Percentiles rank a stretch among this genome's conserved stretches.
phyloP scores from a whole-genome alignment of 2,797 vertebrate species.

The Hydrocynus forskahlii region DNA sequence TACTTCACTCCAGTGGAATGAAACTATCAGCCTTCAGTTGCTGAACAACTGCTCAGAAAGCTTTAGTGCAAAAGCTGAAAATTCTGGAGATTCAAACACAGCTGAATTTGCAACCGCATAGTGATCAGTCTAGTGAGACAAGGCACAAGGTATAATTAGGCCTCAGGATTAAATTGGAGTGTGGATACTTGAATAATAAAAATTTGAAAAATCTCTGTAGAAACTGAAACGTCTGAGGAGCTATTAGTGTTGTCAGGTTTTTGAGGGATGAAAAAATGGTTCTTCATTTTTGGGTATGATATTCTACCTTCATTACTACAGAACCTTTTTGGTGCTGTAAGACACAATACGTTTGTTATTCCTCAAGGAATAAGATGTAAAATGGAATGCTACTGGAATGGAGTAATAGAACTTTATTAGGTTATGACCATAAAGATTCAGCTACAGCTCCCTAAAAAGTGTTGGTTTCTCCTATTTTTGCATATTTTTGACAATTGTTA shows the following conservation, averaged over 20 bases:
- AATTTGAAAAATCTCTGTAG: not conserved
- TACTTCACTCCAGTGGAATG: constrained; percentile 30
- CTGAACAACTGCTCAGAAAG: constrained; percentile 12
- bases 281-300: not conserved
- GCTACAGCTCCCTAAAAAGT: too few relatives aligned
- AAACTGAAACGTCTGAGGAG: not conserved
- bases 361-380: not conserved
- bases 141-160: not conserved
- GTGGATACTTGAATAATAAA: not conserved
- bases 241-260: not conserved
- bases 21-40: constrained; percentile 20
- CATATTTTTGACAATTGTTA: too few relatives aligned
- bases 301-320: not conserved
- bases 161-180: not conserved
- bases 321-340: not conserved
- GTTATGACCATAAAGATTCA: not conserved
- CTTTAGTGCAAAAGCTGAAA: constrained; percentile 10
- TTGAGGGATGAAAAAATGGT: not conserved
- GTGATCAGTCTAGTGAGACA: constrained; percentile 6
- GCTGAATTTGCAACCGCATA: constrained; percentile 8
- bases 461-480: too few relatives aligned
- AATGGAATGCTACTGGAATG: not conserved
- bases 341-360: not conserved
- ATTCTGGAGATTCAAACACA: not conserved
- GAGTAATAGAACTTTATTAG: not conserved